Percentiles rank a stretch among this genome's conserved stretches.
Evolutionary conservation across 2,888 invertebrate species (phyloP).

Genomic region (Lasioglossum morio): DNA sequence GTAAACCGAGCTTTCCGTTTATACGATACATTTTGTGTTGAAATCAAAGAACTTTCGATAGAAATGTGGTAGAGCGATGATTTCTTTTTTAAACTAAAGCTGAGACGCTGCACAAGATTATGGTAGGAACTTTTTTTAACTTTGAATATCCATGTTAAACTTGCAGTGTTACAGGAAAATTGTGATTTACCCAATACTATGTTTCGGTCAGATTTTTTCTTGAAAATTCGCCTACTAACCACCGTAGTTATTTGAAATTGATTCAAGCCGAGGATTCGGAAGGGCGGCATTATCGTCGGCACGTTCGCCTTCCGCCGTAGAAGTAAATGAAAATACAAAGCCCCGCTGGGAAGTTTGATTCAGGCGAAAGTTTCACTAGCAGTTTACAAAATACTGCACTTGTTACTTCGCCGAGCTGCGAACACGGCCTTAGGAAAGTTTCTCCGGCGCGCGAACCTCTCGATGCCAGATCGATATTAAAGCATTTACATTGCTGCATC

Average conservation of each 20-base stretch:
- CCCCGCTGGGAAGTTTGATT: constrained; percentile 25
- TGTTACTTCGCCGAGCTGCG: constrained; percentile 21
- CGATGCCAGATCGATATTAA: constrained; percentile 51
- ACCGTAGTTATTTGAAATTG: too few relatives aligned
- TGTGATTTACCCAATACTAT: too few relatives aligned
- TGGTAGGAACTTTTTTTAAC: too few relatives aligned
- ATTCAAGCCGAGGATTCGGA: background rate
- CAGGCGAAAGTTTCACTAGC: constrained; percentile 23
- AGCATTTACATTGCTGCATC: constrained; percentile 23
- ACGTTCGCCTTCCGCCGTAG: background rate
- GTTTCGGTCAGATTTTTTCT: too few relatives aligned
- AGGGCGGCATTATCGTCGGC: background rate
- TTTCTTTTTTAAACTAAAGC: too few relatives aligned
- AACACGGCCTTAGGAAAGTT: constrained; percentile 45
- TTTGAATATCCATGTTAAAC: too few relatives aligned
- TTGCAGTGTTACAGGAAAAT: too few relatives aligned
- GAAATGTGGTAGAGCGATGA: too few relatives aligned
- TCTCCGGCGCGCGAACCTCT: constrained; percentile 11
- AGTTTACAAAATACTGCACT: constrained; percentile 12
- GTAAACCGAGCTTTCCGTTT: background rate
- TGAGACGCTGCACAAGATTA: too few relatives aligned
- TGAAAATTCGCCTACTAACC: too few relatives aligned
- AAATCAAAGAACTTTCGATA: too few relatives aligned
- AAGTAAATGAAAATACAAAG: constrained; percentile 26
- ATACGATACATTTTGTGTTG: too few relatives aligned